Percentiles rank a stretch among this genome's conserved stretches.
These are phyloP conservation scores for Morpho achilles DNA, from an alignment of 2,888 invertebrate genomes.

Conservation along the genomic window DNA sequence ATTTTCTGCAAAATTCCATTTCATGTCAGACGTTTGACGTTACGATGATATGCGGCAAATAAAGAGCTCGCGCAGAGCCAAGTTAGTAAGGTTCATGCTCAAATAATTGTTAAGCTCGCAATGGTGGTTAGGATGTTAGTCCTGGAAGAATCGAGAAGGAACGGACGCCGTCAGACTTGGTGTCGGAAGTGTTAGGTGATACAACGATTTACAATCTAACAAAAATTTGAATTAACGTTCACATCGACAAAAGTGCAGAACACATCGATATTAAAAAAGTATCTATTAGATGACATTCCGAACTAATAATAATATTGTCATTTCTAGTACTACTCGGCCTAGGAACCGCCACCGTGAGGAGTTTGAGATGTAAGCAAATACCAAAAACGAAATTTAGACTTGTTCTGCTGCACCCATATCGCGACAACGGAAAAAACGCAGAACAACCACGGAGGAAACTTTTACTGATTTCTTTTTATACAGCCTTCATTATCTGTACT, in stretches of 20 bases:
- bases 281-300: slow-evolving; percentile 73
- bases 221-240: slow-evolving; percentile 70
- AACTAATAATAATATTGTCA: slow-evolving; percentile 54
- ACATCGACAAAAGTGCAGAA: slow-evolving; percentile 55
- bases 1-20: slow-evolving; percentile 79
- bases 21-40: slow-evolving; percentile 70
- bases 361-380: slow-evolving; percentile 70
- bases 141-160: slow-evolving; percentile 67
- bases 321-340: slow-evolving; percentile 71
- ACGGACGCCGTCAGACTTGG: slow-evolving; percentile 42
- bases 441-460: slow-evolving; percentile 64
- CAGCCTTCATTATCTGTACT: no score
- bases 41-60: slow-evolving; percentile 67
- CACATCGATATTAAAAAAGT: slow-evolving; percentile 66
- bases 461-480: slow-evolving; percentile 30
- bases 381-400: slow-evolving; percentile 80
- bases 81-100: slow-evolving; percentile 74
- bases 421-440: slow-evolving; percentile 50
- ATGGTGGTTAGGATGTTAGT: slow-evolving; percentile 73
- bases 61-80: slow-evolving; percentile 72
- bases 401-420: slow-evolving; percentile 69
- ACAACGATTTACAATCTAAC: slow-evolving; percentile 76
- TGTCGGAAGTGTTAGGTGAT: slow-evolving; percentile 64
- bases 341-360: slow-evolving; percentile 75
- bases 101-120: slow-evolving; percentile 76